Percentiles rank a stretch among this genome's conserved stretches.
These are phyloP conservation scores for Aphelinus atriplicis DNA, from an alignment of 1,140 invertebrate species.

Conservation along the genomic window DNA sequence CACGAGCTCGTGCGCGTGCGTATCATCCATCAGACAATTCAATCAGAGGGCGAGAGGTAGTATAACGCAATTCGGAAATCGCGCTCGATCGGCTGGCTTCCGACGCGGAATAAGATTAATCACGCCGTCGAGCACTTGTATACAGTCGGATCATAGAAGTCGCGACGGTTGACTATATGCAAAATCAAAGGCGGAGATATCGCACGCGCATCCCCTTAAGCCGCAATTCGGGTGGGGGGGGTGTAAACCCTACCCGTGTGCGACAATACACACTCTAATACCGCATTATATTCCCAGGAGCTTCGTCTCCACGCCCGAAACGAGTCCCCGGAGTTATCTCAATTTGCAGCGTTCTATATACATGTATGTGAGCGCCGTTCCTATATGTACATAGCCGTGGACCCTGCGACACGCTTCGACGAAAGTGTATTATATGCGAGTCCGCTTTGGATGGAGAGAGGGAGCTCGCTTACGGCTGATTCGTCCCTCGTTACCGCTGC, in stretches of 20 bases:
- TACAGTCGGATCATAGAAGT: no score
- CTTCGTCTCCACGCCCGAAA: background rate
- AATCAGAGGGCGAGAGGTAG: no score
- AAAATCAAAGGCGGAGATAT: slow-evolving; percentile 33
- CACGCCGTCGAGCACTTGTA: no score
- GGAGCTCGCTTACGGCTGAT: no score
- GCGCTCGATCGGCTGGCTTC: background rate
- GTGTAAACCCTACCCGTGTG: slow-evolving; percentile 40
- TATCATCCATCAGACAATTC: no score
- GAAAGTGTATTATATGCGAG: slow-evolving; percentile 26
- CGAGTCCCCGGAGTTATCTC: slow-evolving; percentile 42
- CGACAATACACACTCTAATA: slow-evolving; percentile 45
- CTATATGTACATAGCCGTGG: no score
- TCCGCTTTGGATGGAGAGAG: background rate
- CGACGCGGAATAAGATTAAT: background rate
- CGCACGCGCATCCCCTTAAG: slow-evolving; percentile 31
- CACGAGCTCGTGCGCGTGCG: no score
- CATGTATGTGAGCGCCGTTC: slow-evolving; percentile 12
- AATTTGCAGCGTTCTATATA: slow-evolving; percentile 43
- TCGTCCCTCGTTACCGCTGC: no score
- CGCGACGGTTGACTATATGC: slow-evolving; percentile 24
- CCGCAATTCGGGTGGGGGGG: slow-evolving; percentile 40
- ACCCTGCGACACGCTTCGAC: no score
- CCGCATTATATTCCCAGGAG: slow-evolving; percentile 40
- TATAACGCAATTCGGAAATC: no score